These are phyloP conservation scores for Cremastobaeus sp. DNA, from an alignment of 2,888 invertebrate genomes.

Conservation along the genomic window DNA sequence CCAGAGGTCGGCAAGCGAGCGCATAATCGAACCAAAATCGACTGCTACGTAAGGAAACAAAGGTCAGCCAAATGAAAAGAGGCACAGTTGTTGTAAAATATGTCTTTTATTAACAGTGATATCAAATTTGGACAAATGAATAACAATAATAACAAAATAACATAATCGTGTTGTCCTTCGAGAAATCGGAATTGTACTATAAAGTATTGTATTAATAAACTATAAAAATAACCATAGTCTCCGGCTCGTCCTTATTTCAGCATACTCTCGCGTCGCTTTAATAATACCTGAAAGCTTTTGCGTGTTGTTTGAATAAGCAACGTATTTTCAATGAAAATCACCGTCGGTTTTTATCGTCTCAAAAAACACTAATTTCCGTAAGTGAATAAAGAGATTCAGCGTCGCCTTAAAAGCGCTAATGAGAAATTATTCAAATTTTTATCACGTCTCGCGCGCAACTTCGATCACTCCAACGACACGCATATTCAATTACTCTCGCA, in stretches of 20 bases:
- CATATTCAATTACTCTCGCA: conserved; percentile 39
- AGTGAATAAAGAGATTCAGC: conserved; percentile 54
- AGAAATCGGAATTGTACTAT: conserved; percentile 43
- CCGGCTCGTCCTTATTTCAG: conserved; percentile 35
- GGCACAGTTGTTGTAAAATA: conserved; percentile 46
- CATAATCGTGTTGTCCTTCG: conserved; percentile 39
- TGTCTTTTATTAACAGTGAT: conserved; percentile 55
- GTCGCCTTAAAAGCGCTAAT: conserved; percentile 48
- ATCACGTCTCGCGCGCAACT: conserved; percentile 47
- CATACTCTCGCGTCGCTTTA: conserved; percentile 37
- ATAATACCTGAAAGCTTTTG: conserved; percentile 55
- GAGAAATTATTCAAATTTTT: conserved; percentile 57
- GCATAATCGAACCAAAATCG: background rate
- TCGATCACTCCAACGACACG: conserved; percentile 52
- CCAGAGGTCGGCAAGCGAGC: too few relatives aligned
- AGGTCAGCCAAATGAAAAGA: conserved; percentile 19
- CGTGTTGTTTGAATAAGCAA: conserved; percentile 55
- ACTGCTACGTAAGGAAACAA: background rate
- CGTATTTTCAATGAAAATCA: conserved; percentile 45
- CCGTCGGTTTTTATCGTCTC: conserved; percentile 47
- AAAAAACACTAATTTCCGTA: conserved; percentile 55
- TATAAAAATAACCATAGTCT: conserved; percentile 41
- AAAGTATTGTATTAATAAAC: conserved; percentile 32
- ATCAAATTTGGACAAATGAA: conserved; percentile 54
- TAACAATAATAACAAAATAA: conserved; percentile 58